Percentiles rank a stretch among this genome's conserved stretches.
Conservation (phyloP, 2,113 vertebrate species). For the Mustela nigripes region DNA sequence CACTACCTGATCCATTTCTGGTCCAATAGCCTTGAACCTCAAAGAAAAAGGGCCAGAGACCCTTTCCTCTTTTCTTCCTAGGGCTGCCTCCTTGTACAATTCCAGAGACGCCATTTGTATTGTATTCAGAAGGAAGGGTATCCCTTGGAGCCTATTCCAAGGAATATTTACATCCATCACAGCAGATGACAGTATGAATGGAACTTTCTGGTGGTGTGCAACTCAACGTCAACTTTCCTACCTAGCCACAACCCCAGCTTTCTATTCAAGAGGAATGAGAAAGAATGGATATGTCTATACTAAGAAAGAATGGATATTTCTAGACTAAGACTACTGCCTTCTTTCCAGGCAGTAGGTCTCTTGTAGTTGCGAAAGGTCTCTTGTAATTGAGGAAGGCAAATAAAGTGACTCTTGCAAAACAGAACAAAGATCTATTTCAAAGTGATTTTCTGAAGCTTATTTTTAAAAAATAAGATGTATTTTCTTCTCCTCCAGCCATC, state of each 20-base stretch:
- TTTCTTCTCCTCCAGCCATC: constrained; percentile 27
- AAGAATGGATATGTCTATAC: constrained; percentile 29
- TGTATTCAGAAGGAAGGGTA: neutral
- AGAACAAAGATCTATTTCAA: constrained; percentile 32
- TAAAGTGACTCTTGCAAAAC: constrained; percentile 1
- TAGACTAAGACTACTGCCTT: neutral
- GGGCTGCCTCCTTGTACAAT: neutral
- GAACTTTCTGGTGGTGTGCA: neutral
- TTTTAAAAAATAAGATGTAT: neutral
- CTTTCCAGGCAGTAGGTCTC: neutral
- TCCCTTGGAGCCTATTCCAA: neutral
- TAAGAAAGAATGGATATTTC: constrained; percentile 20
- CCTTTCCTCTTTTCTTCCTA: neutral
- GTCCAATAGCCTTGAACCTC: neutral
- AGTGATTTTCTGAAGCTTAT: neutral
- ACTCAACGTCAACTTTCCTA: neutral
- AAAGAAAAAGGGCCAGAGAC: neutral
- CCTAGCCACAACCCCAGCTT: neutral
- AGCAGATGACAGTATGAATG: neutral
- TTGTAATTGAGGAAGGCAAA: neutral
- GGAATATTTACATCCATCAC: neutral
- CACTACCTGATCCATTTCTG: neutral
- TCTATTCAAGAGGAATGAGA: neutral
- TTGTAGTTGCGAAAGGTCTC: neutral
- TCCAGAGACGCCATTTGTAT: neutral